A percentile compares a stretch with the other conserved stretches of the same genome.
Conservation (phyloP, 53 echinoderm and acorn worm genomes). For the Zoroaster sp. region DNA sequence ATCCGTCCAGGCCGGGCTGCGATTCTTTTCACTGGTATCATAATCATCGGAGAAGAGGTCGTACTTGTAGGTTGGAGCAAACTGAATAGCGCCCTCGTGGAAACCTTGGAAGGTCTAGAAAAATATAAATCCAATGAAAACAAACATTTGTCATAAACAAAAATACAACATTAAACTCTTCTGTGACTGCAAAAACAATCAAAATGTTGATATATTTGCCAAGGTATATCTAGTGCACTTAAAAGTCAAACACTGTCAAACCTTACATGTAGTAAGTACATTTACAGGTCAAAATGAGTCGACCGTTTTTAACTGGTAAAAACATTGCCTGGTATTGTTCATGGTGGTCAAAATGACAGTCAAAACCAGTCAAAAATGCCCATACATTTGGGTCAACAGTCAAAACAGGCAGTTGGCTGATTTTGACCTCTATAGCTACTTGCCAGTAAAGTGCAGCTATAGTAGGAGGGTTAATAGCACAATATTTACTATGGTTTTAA, state of each 20-base stretch:
- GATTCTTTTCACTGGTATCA: slow-evolving; percentile 93
- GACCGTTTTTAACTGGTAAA: no score
- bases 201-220: neutral
- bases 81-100: slow-evolving; percentile 84
- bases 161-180: neutral
- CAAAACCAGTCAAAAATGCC: no score
- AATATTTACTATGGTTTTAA: no score
- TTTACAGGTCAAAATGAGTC: no score
- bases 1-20: slow-evolving; percentile 96
- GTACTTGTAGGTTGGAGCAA: slow-evolving; percentile 97
- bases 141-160: neutral
- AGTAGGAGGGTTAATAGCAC: neutral
- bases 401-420: no score
- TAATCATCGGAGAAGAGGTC: slow-evolving; percentile 95
- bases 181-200: neutral
- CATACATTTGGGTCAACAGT: no score
- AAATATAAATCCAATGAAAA: neutral
- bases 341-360: no score
- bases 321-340: no score
- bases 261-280: no score
- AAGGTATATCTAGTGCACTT: neutral
- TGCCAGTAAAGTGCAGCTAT: no score
- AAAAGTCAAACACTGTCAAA: no score
- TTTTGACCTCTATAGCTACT: no score
- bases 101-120: slow-evolving; percentile 89